Conservation (phyloP, 2,113 vertebrate species). For the Callipepla californica region DNA sequence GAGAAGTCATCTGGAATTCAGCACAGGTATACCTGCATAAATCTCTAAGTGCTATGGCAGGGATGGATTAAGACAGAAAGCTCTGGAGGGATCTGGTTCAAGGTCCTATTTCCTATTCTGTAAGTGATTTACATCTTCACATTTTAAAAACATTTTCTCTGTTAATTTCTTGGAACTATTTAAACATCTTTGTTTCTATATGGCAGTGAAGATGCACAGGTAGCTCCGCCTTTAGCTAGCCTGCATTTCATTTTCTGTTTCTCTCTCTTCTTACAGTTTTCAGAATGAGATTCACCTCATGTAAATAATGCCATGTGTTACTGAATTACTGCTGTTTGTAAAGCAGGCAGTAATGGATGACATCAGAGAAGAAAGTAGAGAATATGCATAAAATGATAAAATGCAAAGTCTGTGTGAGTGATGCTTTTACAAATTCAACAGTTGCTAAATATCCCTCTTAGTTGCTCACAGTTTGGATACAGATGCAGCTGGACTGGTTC, state of each 20-base stretch:
- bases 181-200: background rate
- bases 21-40: background rate
- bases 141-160: background rate
- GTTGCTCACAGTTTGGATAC: background rate
- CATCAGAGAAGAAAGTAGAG: background rate
- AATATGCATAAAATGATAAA: background rate
- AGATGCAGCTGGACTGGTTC: background rate
- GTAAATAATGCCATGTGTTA: background rate
- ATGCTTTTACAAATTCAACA: background rate
- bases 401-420: background rate
- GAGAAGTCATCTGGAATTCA: background rate
- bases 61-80: background rate
- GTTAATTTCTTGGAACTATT: background rate
- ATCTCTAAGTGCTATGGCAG: background rate
- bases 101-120: background rate
- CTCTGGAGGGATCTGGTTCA: background rate
- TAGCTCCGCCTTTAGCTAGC: background rate
- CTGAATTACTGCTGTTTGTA: background rate
- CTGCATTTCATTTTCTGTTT: background rate
- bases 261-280: background rate
- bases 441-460: background rate
- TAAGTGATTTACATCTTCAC: background rate
- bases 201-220: background rate
- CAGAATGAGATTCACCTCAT: background rate
- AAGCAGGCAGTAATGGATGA: background rate